Base-by-base conservation (phyloP, 2,113 vertebrate species). In the Eupsittula cactorum region DNA sequence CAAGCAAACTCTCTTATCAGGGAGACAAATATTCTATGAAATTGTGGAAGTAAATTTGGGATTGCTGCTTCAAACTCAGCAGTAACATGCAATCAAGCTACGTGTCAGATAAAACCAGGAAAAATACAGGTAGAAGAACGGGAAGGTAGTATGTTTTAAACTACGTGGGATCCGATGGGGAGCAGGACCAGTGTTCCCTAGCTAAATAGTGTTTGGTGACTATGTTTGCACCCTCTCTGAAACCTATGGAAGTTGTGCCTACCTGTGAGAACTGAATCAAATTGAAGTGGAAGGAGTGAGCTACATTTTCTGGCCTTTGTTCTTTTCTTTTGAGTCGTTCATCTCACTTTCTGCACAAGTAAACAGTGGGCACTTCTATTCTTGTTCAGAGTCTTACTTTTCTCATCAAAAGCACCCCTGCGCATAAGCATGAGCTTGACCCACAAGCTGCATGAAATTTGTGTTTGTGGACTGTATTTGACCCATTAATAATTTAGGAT, bases 191-290 rank as follows among this genome's bases (percentile, higher is more conserved):
- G 62, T 3, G 9, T 53, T n/a, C 14, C 23, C 5, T 16, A 5
- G 0, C 39, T 53, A 39, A 37, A 49, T 0, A 52, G 6, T 14
- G 13, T 47, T 64, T n/a, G 7, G 41, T 75, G 77, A 44, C 31
- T 52, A 25, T 1, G 1, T 69, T 44, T 83, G 31, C 16, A 42
- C 10, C 11, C 24, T 60, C 24, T 49, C 28, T 69, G 50, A 78
- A 88, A 77, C 29, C 52, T 10, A 6, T 16, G 9, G 53, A 85
- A 71, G 33, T 21, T 77, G 37, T 60, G 25, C 19, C 60, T 70
- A 46, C 39, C 52, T 69, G 31, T 1, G 1, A 44, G 27, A 81
- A 49, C 1, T 52, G 44, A 69, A 53, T 70, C 37, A 67, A 65
- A 79, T 3, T 23, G 1, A 59, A 86, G 23, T 19, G 14, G 67